phyloP scores from a whole-genome alignment of 2,797 vertebrate genomes.

The Channa striata region DNA sequence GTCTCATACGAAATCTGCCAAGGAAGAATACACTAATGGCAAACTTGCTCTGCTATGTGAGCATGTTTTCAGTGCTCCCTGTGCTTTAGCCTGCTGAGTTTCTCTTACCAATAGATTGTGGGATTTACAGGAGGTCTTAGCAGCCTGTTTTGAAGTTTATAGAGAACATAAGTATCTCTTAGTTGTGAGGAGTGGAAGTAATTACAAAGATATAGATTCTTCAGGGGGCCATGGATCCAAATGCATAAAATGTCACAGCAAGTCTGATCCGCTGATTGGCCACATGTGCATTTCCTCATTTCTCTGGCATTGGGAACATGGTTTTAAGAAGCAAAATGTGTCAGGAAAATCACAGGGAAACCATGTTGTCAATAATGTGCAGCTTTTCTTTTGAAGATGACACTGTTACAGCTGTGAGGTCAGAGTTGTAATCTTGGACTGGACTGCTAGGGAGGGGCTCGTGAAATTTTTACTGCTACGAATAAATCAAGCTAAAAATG shows the following conservation, averaged over 20 bases:
- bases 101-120: conserved; percentile 29
- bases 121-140: conserved; percentile 33
- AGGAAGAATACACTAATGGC: conserved; percentile 43
- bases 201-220: conserved; percentile 61
- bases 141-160: conserved; percentile 39
- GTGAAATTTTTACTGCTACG: conserved; percentile 38
- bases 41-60: conserved; percentile 37
- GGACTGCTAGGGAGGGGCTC: conserved; percentile 24
- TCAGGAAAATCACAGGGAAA: conserved; percentile 66
- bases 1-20: conserved; percentile 47
- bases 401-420: conserved; percentile 60
- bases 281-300: conserved; percentile 68
- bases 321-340: conserved; percentile 77
- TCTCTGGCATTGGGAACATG: conserved; percentile 57
- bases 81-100: conserved; percentile 40
- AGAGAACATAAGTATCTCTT: conserved; percentile 40
- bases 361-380: conserved; percentile 47
- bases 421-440: conserved; percentile 44
- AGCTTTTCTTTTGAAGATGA: conserved; percentile 63
- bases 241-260: conserved; percentile 46
- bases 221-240: conserved; percentile 43
- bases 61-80: conserved; percentile 49
- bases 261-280: conserved; percentile 65
- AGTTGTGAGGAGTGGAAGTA: conserved; percentile 37
- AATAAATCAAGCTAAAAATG: conserved; percentile 48